Evolutionary conservation across 2,888 invertebrate species (phyloP), one percentile per base, ranked within the genome.

Genomic region (Nasonovia ribisnigri): DNA sequence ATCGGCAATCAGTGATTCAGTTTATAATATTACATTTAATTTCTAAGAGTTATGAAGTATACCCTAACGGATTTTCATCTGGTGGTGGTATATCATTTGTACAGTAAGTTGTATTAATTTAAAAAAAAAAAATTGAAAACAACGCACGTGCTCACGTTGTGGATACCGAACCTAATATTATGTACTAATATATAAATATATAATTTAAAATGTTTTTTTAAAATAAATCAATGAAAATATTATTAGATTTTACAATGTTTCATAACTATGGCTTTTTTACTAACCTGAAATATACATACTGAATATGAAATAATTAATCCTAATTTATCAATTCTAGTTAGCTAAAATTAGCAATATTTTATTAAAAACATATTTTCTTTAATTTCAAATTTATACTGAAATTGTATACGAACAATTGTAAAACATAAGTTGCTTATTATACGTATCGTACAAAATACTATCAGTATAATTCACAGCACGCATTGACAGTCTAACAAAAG

Each of bases 401-500:
- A 36, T 20, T 77, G 20, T 36, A 77, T 36, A 77, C 77, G 20
- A 77, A 36, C 77, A 77, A 77, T 36, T 77, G 36, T 20, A 77
- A 36, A 2, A 3, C 20, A 36, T 6, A 77, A 36, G 36, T 16
- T 8, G 77, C 77, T 36, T 77, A 77, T 77, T 77, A 43, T 11
- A 89, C 36, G 16, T 20, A 54, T 54, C 54, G 43, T 4, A 26
- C 0, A 43, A 43, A 60, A 89, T 89, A 57, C 43, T 43, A 89
- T 24, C 57, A 20, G 57, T 57, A 43, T 43, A 57, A 89, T 89
- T 89, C 43, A 57, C 89, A 43, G 57, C 57, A 89, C 43, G 89
- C 43, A 57, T 89, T 89, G 57, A 43, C 43, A 57, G 57, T 60
- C 57, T 43, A 43, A 89, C 89, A 89, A 57, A 89, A 89, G 54